Evolutionary conservation across 2,797 vertebrate species (phyloP), one percentile per base, ranked within the genome.

Genomic region (Selene dorsalis): DNA sequence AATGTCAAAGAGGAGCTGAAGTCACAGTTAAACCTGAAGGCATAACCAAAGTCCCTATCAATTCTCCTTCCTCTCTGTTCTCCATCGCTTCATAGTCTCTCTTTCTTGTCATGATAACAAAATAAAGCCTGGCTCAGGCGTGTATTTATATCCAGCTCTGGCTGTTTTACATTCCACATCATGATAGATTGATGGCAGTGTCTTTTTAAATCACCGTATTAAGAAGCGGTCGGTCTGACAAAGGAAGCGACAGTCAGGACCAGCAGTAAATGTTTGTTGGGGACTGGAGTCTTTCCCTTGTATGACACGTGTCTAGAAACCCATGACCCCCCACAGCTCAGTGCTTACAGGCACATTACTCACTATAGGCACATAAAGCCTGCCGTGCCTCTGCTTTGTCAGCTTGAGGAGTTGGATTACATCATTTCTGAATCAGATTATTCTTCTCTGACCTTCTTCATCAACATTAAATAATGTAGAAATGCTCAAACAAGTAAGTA

Each of bases 361-460:
- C 90, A 91, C 77, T 62, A 73, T n/a, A 55, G 79, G 61, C 71
- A 72, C 77, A 83, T 32, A 77, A 71, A 78, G 69, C 62, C 60
- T 0, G 57, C 65, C 86, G 70, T 85, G 63, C 64, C 73, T 69
- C 59, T 73, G 71, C 83, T 86, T 80, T 76, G 79, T 86, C 87
- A 77, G 62, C 88, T 88, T 22, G 79, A 45, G 80, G 84, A 89
- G 78, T 18, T 83, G 71, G 74, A 87, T 90, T 83, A 87, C 80
- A 83, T 92, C 87, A 91, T 30, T 74, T 83, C 69, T 92, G 92
- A 92, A 82, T 91, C 88, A 92, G 75, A 87, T 62, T 75, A 63
- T 76, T 88, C 74, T 67, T 71, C 79, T 73, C 65, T 84, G 83
- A 87, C 89, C 83, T 90, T 79, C 76, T 75, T 65, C 56, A 69